phyloP scores from a whole-genome alignment of 2,113 vertebrate genomes.

The Illadopsis cleaveri region DNA sequence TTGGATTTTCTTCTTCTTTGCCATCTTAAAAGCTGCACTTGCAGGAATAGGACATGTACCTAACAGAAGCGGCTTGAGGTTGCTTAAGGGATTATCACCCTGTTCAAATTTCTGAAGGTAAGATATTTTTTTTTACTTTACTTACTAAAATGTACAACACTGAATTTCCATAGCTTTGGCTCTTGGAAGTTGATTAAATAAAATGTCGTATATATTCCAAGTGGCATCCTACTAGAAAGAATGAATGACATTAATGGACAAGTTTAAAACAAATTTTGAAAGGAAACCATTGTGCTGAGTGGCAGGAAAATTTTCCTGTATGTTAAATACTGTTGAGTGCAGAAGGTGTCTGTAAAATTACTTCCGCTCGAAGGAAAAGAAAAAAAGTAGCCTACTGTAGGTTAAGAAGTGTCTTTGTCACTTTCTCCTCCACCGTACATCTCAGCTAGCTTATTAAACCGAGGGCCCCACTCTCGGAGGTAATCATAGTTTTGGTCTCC shows the following conservation, averaged over 20 bases:
- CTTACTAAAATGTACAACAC: constrained; percentile 77
- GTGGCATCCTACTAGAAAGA: constrained; percentile 76
- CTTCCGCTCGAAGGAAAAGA: constrained; percentile 46
- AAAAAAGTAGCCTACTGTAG: background rate
- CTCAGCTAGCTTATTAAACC: constrained; percentile 94
- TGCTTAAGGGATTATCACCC: constrained; percentile 67
- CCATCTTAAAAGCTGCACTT: constrained; percentile 72
- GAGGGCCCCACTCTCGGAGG: constrained; percentile 94
- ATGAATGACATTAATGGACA: constrained; percentile 73
- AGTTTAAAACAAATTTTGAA: constrained; percentile 55
- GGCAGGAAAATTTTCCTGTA: constrained; percentile 73
- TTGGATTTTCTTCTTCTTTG: constrained; percentile 48
- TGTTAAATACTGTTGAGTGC: constrained; percentile 72
- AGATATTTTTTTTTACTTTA: constrained; percentile 62
- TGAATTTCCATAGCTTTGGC: constrained; percentile 81
- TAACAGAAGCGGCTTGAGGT: constrained; percentile 75
- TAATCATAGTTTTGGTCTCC: constrained; percentile 97
- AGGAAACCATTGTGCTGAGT: constrained; percentile 74
- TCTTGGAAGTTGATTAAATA: constrained; percentile 79
- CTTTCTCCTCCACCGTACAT: constrained; percentile 95
- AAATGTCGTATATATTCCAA: constrained; percentile 72
- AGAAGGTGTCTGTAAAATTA: constrained; percentile 60
- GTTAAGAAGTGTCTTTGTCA: constrained; percentile 87
- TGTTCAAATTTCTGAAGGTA: constrained; percentile 70
- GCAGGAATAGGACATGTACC: constrained; percentile 67